A percentile compares a stretch with the other conserved stretches of the same genome.
phyloP scores from a whole-genome alignment of 2,113 vertebrate genomes.

The Eublepharis macularius region DNA sequence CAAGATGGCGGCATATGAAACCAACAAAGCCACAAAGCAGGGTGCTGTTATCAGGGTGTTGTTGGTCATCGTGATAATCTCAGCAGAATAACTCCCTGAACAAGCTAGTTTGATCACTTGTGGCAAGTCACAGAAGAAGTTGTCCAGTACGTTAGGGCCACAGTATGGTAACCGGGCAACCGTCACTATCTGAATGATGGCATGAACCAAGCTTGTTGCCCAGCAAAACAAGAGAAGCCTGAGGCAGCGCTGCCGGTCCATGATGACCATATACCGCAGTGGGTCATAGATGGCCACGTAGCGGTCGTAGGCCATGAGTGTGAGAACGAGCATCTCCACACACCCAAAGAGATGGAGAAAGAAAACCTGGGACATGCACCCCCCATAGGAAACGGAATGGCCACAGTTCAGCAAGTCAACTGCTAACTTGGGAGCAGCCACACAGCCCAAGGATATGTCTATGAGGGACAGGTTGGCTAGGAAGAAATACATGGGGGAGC shows the following conservation, averaged over 20 bases:
- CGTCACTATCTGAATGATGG: slow-evolving; percentile 37
- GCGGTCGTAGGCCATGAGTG: slow-evolving; percentile 49
- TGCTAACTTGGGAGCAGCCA: slow-evolving; percentile 45
- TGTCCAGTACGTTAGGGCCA: slow-evolving; percentile 37
- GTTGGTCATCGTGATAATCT: slow-evolving; percentile 42
- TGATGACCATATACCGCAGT: slow-evolving; percentile 41
- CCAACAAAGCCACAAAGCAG: slow-evolving; percentile 42
- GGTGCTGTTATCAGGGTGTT: slow-evolving; percentile 31
- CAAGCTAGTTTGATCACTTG: slow-evolving; percentile 48
- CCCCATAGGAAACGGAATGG: slow-evolving; percentile 48
- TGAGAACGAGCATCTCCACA: slow-evolving; percentile 50
- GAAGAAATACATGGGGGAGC: slow-evolving; percentile 50
- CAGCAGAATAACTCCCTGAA: slow-evolving; percentile 16
- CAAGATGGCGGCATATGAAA: slow-evolving; percentile 44
- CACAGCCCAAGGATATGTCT: slow-evolving; percentile 50
- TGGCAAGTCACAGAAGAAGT: slow-evolving; percentile 56
- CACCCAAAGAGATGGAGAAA: slow-evolving; percentile 51
- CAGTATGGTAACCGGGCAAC: slow-evolving; percentile 45
- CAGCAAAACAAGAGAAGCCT: slow-evolving; percentile 33
- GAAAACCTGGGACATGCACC: slow-evolving; percentile 51
- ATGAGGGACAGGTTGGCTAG: slow-evolving; percentile 52
- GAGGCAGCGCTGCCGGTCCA: slow-evolving; percentile 23
- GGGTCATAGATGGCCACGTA: slow-evolving; percentile 55
- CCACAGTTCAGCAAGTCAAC: slow-evolving; percentile 43
- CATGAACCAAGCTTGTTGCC: slow-evolving; percentile 44